Evolutionary conservation across 2,888 invertebrate genomes (phyloP).

Genomic region (Drosophila testacea): DNA sequence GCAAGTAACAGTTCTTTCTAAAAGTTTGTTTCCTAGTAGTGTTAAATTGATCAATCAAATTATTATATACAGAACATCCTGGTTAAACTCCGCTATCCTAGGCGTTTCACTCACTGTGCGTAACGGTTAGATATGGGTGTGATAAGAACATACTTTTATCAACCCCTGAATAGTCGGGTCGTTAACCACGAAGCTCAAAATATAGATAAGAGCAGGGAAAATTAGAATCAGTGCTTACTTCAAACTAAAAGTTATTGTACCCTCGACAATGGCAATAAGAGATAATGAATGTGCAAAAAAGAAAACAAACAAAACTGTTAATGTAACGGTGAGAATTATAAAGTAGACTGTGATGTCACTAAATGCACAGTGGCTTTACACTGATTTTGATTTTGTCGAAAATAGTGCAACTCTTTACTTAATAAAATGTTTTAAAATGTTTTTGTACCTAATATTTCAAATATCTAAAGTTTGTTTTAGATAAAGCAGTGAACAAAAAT

Average conservation of each 20-base stretch:
- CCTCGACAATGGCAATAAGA: conserved; percentile 7
- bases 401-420: background rate
- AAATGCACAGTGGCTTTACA: conserved; percentile 10
- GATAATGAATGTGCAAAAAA: conserved; percentile 43
- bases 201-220: background rate
- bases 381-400: background rate
- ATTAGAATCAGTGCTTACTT: background rate
- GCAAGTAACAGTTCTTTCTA: too few relatives aligned
- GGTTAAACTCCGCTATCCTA: too few relatives aligned
- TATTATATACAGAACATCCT: too few relatives aligned
- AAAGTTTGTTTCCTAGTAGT: too few relatives aligned
- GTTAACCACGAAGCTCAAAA: conserved; percentile 3
- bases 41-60: too few relatives aligned
- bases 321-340: background rate
- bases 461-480: background rate
- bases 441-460: background rate
- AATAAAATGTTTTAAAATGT: background rate
- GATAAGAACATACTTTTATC: conserved; percentile 2
- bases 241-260: background rate
- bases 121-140: background rate
- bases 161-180: conserved; percentile 38
- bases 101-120: too few relatives aligned
- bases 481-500: background rate
- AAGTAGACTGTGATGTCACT: conserved; percentile 26
- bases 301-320: conserved; percentile 14